Evolutionary conservation across 2,888 invertebrate genomes (phyloP), one percentile per base, ranked within the genome.

Genomic region (Zygogramma bicolorata): DNA sequence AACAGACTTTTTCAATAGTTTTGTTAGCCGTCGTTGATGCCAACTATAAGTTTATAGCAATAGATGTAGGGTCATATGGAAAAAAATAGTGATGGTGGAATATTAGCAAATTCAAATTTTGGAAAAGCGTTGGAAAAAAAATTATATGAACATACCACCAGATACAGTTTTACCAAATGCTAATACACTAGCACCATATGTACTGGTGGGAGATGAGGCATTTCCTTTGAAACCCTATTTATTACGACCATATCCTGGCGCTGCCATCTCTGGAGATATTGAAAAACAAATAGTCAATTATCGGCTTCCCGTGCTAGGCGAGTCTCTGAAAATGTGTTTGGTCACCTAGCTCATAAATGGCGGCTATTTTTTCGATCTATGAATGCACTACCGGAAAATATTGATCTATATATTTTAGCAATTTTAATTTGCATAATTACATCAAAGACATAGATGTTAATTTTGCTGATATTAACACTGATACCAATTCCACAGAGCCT

Each of bases 371-470:
- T 53, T 53, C 1, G 53, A 53, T 53, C 53, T 15, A 20, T 53
- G 20, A 53, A 53, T 53, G 53, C 53, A 53, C 2, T 53, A 3
- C 53, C 15, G 18, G 53, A 53, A 53, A 15, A 53, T 53, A 53
- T 53, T 57, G 57, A 57, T 57, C 20, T 57, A 57, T 57, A 57
- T 57, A 57, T 57, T 57, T 22, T 20, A 57, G 20, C 57, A 57
- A 20, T 20, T 57, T 57, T 57, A 57, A 18, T 15, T 57, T 57
- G 20, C 57, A 57, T 57, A 57, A 57, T 57, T 57, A 20, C 8
- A 57, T 57, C 57, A 57, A 15, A 57, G 57, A 49, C 57, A 20
- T 57, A 57, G n/a, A 57, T 57, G 57, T 57, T 57, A 57, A 57
- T 57, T 3, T 57, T 57, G 57, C 20, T 1, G 20, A 57, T 57